Evolutionary conservation across 1,140 invertebrate species (phyloP), one percentile per base, ranked within the genome.

Genomic region (Drosophila simulans): DNA sequence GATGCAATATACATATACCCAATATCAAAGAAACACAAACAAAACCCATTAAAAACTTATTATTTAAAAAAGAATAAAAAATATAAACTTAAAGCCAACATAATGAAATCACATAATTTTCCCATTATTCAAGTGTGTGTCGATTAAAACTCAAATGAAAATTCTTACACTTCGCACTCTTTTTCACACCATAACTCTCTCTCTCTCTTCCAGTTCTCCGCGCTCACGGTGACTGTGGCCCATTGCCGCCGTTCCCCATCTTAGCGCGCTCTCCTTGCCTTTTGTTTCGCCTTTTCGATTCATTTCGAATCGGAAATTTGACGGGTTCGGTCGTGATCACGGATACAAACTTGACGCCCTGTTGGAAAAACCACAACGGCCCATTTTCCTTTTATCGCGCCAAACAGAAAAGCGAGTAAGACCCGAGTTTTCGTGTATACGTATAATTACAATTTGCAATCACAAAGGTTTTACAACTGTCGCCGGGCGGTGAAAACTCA

Each of bases 371-470:
- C 42, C 3, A 8, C 40, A 37, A 37, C 12, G 37, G 5, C 37
- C 20, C 17, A 17, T 55, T 59, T 62, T 62, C 31, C 49, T 62
- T 62, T 55, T 8, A 46, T 39, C 62, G 62, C 65, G 60, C 60
- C 46, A 55, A 69, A 69, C 39, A 31, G 37, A 59, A 51, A 57
- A 51, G 25, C 59, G 31, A 62, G 51, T 22, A 10, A 13, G n/a
- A 12, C 42, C 17, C 34, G 48, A 53, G 51, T 52, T 40, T 12
- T n/a, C 15, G 56, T 69, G 56, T 63, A 20, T 34, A 39, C 39
- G 39, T 34, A 27, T 43, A 13, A 11, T 2, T 34, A 27, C 42
- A 17, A 27, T 27, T 45, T 39, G 5, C 17, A 20, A 53, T 35
- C 34, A 13, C 45, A 31, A 22, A 2, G 13, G n/a, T 56, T 17